A percentile compares a stretch with the other conserved stretches of the same genome.
These are phyloP conservation scores for Centruroides sculpturatus DNA, from an alignment of 1,140 invertebrate genomes.

Conservation along the genomic window DNA sequence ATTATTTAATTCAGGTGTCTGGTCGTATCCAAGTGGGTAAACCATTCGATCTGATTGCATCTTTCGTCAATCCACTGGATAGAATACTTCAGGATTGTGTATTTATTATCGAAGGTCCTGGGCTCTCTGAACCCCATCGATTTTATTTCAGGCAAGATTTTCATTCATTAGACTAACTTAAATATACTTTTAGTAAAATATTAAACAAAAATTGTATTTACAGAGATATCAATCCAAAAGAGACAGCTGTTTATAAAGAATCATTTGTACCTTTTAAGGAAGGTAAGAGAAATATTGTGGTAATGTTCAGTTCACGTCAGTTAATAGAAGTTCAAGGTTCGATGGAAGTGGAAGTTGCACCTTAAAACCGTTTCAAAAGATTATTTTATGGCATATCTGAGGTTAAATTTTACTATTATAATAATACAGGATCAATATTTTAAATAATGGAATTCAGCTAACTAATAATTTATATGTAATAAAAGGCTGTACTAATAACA, in stretches of 20 bases:
- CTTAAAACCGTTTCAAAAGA: not conserved
- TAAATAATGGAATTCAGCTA: no score
- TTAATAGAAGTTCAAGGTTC: conserved; percentile 67
- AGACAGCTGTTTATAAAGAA: conserved; percentile 47
- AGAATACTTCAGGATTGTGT: conserved; percentile 52
- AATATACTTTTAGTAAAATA: not conserved
- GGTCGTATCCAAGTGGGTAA: conserved; percentile 32
- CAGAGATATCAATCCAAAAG: conserved; percentile 42
- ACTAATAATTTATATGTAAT: no score
- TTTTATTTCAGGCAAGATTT: conserved; percentile 35
- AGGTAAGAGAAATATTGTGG: conserved; percentile 57
- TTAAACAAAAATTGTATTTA: not conserved
- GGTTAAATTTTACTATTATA: no score
- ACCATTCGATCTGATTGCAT: conserved; percentile 46
- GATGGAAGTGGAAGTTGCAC: conserved; percentile 11
- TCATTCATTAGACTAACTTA: not conserved
- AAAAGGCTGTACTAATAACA: no score
- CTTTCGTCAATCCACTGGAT: conserved; percentile 64
- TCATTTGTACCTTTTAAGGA: conserved; percentile 50
- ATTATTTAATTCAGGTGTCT: conserved; percentile 1
- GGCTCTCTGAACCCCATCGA: conserved; percentile 44
- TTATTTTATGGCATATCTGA: no score
- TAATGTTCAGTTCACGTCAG: conserved; percentile 65
- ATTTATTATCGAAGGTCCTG: conserved; percentile 63
- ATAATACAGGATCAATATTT: no score